Conservation (phyloP, 1,140 invertebrate species). For the Trichogramma pretiosum region DNA sequence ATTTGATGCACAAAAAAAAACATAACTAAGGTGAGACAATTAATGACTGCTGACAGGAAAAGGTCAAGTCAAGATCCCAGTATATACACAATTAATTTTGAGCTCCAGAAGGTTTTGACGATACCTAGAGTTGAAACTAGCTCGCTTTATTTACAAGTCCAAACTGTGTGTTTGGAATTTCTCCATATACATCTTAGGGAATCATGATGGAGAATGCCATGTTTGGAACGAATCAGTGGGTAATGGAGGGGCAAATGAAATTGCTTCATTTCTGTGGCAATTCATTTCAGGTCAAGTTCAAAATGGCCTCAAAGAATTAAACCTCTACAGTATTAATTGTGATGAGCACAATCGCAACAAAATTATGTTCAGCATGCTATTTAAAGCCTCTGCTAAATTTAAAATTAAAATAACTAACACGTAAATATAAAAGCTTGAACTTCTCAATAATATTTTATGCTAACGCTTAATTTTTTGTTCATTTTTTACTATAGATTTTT, state of each 20-base stretch:
- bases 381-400: too few relatives aligned
- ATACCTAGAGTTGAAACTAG: slow-evolving; percentile 27
- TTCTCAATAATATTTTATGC: too few relatives aligned
- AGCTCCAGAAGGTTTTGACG: slow-evolving; percentile 33
- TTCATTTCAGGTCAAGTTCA: not conserved
- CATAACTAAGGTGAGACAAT: not conserved
- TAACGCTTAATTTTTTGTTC: too few relatives aligned
- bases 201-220: not conserved
- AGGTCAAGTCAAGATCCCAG: not conserved
- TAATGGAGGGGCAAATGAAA: not conserved
- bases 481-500: too few relatives aligned
- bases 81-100: slow-evolving; percentile 19
- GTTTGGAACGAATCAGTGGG: not conserved
- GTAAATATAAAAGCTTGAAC: too few relatives aligned
- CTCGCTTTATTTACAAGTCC: slow-evolving; percentile 29
- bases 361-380: too few relatives aligned
- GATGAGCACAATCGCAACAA: not conserved
- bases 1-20: too few relatives aligned
- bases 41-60: not conserved
- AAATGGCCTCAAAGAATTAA: not conserved
- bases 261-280: not conserved
- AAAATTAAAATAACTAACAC: too few relatives aligned
- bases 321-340: not conserved
- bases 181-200: slow-evolving; percentile 28
- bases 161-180: slow-evolving; percentile 41